Percentiles rank a stretch among this genome's conserved stretches.
These are phyloP conservation scores for Acanthisitta chloris DNA, from an alignment of 2,113 vertebrate genomes.

Conservation along the genomic window DNA sequence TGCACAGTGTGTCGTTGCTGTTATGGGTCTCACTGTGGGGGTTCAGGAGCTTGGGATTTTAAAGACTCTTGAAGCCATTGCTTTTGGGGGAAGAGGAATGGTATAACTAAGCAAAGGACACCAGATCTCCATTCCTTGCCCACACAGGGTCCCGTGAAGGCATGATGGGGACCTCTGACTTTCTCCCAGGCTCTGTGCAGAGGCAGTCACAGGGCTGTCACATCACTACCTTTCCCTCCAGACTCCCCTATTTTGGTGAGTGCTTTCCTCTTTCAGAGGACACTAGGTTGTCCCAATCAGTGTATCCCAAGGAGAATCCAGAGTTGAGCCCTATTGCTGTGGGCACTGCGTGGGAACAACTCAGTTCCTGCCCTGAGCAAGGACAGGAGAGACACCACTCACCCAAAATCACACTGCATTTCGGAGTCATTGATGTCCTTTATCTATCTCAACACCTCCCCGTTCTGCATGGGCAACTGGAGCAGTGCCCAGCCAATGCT, in stretches of 20 bases:
- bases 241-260: background rate
- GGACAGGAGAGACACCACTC: rapidly evolving
- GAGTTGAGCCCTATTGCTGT: background rate
- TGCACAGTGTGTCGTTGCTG: rapidly evolving
- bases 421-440: background rate
- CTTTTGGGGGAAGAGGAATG: background rate
- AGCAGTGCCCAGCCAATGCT: background rate
- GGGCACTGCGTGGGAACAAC: background rate
- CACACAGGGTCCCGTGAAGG: background rate
- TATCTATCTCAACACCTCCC: background rate
- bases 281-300: background rate
- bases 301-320: background rate
- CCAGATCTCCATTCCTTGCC: background rate
- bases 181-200: background rate
- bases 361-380: background rate
- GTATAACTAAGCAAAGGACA: background rate
- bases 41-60: background rate
- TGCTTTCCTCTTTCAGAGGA: rapidly evolving
- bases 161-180: background rate
- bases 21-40: background rate
- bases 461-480: background rate
- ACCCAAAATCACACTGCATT: background rate
- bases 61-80: background rate
- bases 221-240: background rate
- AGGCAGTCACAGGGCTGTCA: background rate